Conservation (phyloP, 2,797 vertebrate genomes). For the Pelobates cultripes region DNA sequence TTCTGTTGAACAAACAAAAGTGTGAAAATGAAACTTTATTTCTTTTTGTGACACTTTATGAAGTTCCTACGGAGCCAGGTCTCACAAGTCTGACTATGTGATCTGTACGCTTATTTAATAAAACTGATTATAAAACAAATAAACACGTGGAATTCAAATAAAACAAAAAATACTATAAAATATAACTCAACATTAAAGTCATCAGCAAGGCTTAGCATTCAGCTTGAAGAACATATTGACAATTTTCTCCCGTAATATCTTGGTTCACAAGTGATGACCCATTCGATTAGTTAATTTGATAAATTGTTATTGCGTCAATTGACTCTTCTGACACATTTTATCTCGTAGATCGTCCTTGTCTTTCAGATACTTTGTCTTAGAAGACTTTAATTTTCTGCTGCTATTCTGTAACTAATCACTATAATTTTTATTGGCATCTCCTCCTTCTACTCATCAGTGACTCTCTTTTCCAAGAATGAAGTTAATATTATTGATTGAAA, state of each 20-base stretch:
- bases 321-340: background rate
- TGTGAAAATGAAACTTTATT: too few species aligned
- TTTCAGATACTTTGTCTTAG: background rate
- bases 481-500: too few species aligned
- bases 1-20: too few species aligned
- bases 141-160: background rate
- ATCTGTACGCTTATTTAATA: background rate
- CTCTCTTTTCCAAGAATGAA: background rate
- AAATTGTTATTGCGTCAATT: background rate
- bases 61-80: too few species aligned
- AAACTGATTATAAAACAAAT: background rate
- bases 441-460: background rate
- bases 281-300: background rate
- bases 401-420: slow-evolving; percentile 5
- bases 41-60: too few species aligned
- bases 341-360: background rate
- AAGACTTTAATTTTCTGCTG: background rate
- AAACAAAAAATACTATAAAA: background rate
- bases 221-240: background rate
- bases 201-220: background rate
- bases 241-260: background rate
- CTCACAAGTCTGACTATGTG: background rate
- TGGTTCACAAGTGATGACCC: background rate
- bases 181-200: background rate
- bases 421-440: slow-evolving; percentile 9